Percentiles rank a stretch among this genome's conserved stretches.
Conservation (phyloP, 2,888 invertebrate species). For the Hypselothyrea guttata region DNA sequence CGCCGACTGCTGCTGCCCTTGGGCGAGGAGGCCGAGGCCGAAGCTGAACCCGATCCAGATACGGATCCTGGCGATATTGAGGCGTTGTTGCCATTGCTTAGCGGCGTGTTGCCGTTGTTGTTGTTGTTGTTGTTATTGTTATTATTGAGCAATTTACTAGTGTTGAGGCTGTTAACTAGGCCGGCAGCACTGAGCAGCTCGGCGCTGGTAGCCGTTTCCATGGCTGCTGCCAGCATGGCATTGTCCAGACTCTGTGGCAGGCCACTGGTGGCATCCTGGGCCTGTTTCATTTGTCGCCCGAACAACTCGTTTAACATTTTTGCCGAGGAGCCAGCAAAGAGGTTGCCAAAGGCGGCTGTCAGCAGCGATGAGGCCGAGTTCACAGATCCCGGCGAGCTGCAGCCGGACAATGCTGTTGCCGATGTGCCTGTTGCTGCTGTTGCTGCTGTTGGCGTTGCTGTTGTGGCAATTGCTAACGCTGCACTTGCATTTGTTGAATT, state of each 20-base stretch:
- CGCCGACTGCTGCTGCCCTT: slow-evolving; percentile 65
- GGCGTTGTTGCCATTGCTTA: slow-evolving; percentile 46
- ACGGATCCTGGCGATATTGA: slow-evolving; percentile 58
- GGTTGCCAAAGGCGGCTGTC: slow-evolving; percentile 82
- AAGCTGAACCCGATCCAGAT: no score
- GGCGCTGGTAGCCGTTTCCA: slow-evolving; percentile 82
- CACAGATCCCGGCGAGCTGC: slow-evolving; percentile 53
- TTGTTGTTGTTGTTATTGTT: slow-evolving; percentile 61
- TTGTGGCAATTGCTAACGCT: slow-evolving; percentile 18
- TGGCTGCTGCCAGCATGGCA: slow-evolving; percentile 81
- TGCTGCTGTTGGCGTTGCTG: slow-evolving; percentile 30
- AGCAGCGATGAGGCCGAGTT: slow-evolving; percentile 73
- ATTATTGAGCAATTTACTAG: slow-evolving; percentile 75
- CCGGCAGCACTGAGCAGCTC: slow-evolving; percentile 82
- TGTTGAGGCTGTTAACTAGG: slow-evolving; percentile 67
- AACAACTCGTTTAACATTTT: slow-evolving; percentile 96
- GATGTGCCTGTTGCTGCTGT: slow-evolving; percentile 25
- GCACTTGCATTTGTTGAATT: slow-evolving; percentile 25
- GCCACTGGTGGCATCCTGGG: slow-evolving; percentile 84
- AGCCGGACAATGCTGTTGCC: slow-evolving; percentile 54
- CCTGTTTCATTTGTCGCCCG: slow-evolving; percentile 90
- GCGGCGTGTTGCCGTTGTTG: slow-evolving; percentile 18
- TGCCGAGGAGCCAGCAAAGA: slow-evolving; percentile 90
- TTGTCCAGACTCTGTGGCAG: slow-evolving; percentile 83
- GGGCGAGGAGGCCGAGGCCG: slow-evolving; percentile 26